A percentile compares a stretch with the other conserved stretches of the same genome.
phyloP scores from a whole-genome alignment of 2,797 vertebrate genomes.

The Hylomyscus alleni region DNA sequence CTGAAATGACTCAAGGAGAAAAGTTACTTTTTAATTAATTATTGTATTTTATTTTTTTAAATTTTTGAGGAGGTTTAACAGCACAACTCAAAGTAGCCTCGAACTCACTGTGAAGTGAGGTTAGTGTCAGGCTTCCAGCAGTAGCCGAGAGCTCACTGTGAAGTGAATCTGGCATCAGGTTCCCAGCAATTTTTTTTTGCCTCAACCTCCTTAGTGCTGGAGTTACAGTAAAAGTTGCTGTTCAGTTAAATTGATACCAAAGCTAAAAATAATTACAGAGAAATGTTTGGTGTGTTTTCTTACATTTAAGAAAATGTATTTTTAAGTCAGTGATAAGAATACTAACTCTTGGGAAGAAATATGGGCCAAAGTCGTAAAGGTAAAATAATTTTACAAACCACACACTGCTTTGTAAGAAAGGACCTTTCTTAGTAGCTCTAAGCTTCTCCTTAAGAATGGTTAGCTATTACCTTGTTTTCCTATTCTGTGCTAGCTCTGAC shows the following conservation, averaged over 20 bases:
- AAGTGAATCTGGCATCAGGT: background rate
- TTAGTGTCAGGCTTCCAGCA: background rate
- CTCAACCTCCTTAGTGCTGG: background rate
- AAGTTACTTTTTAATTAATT: background rate
- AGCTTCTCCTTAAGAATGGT: background rate
- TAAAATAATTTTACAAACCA: background rate
- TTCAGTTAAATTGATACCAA: constrained; percentile 50
- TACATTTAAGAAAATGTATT: background rate
- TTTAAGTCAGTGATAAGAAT: constrained; percentile 38
- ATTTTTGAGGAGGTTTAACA: background rate
- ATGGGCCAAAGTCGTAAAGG: background rate
- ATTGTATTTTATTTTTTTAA: background rate
- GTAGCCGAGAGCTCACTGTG: background rate
- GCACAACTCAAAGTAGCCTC: background rate
- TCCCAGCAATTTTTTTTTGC: background rate
- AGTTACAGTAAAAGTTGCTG: background rate
- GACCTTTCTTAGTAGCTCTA: background rate
- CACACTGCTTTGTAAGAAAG: background rate
- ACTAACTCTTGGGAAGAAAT: background rate
- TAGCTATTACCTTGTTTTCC: background rate
- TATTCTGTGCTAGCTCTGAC: background rate
- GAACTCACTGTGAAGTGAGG: background rate
- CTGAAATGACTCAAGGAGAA: constrained; percentile 50
- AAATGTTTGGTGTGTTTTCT: constrained; percentile 41
- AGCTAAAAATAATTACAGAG: constrained; percentile 28